Conservation (phyloP, 1,140 invertebrate species). For the Bombus vancouverensis region DNA sequence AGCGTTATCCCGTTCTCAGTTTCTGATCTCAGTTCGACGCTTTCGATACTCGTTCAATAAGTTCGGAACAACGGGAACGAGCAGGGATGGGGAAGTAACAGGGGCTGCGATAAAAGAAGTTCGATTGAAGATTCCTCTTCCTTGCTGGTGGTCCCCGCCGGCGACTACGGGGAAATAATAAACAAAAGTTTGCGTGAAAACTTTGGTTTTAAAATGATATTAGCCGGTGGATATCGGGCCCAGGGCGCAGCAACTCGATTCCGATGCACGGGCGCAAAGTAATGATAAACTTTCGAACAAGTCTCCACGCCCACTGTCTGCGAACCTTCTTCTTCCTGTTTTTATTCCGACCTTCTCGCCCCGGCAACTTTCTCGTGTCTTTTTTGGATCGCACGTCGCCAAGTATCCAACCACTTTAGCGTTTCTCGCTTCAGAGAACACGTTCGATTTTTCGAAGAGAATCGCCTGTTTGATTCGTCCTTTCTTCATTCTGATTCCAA, state of each 20-base stretch:
- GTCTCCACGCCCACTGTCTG: slow-evolving; percentile 56
- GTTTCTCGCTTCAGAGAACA: not conserved
- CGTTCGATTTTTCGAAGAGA: not conserved
- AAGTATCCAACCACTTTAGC: slow-evolving; percentile 38
- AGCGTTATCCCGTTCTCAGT: not conserved
- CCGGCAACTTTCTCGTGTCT: slow-evolving; percentile 8
- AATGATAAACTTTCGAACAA: slow-evolving; percentile 78
- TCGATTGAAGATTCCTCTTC: slow-evolving; percentile 57
- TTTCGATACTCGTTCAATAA: slow-evolving; percentile 47
- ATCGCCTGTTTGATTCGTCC: not conserved
- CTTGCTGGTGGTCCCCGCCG: not conserved
- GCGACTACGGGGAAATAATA: slow-evolving; percentile 72
- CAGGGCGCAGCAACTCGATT: slow-evolving; percentile 38
- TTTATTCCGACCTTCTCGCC: slow-evolving; percentile 18
- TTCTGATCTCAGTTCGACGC: slow-evolving; percentile 30
- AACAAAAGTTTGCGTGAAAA: slow-evolving; percentile 75
- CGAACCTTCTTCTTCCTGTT: slow-evolving; percentile 36
- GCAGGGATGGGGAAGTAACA: not conserved
- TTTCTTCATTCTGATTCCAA: not conserved
- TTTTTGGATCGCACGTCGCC: slow-evolving; percentile 36
- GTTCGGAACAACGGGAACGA: not conserved
- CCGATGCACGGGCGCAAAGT: slow-evolving; percentile 70
- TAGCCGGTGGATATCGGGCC: slow-evolving; percentile 62
- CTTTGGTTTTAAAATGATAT: slow-evolving; percentile 80
- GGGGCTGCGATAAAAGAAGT: slow-evolving; percentile 60